These are phyloP conservation scores for Ophion slaviceki DNA, from an alignment of 2,888 invertebrate genomes.

Conservation along the genomic window DNA sequence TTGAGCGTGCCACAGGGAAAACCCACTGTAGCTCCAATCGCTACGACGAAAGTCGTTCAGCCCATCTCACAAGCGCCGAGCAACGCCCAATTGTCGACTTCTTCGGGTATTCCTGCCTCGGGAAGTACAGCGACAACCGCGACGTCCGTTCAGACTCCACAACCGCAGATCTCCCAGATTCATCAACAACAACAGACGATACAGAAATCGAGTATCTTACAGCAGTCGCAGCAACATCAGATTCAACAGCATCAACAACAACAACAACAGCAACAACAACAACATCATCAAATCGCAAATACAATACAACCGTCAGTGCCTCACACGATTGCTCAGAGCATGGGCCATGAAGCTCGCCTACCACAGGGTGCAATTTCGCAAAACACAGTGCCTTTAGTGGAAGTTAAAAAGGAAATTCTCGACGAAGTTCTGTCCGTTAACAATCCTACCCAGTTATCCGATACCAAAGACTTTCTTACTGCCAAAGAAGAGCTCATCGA, in stretches of 20 bases:
- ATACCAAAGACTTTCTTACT: conserved; percentile 83
- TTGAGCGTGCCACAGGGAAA: conserved; percentile 70
- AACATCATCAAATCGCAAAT: conserved; percentile 82
- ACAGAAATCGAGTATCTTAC: conserved; percentile 65
- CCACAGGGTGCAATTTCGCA: conserved; percentile 79
- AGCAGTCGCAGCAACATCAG: conserved; percentile 69
- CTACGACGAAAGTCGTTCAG: conserved; percentile 62
- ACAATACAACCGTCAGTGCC: conserved; percentile 83
- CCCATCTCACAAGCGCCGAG: conserved; percentile 65
- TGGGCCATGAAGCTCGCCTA: conserved; percentile 83
- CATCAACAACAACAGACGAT: conserved; percentile 53
- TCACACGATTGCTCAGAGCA: conserved; percentile 81
- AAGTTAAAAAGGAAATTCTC: conserved; percentile 89
- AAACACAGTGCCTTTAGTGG: conserved; percentile 85
- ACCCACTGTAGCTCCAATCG: conserved; percentile 69
- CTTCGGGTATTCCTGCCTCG: conserved; percentile 66
- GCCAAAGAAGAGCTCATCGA: conserved; percentile 83
- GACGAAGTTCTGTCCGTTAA: conserved; percentile 85
- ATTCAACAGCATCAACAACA: conserved; percentile 63
- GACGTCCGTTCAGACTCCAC: conserved; percentile 72
- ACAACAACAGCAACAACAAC: conserved; percentile 79
- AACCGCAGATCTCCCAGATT: conserved; percentile 71
- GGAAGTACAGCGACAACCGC: conserved; percentile 36
- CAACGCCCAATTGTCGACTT: conserved; percentile 68
- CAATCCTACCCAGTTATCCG: conserved; percentile 78